phyloP scores from a whole-genome alignment of 92 coral and sea anemone genomes.

The Siderastrea siderea region DNA sequence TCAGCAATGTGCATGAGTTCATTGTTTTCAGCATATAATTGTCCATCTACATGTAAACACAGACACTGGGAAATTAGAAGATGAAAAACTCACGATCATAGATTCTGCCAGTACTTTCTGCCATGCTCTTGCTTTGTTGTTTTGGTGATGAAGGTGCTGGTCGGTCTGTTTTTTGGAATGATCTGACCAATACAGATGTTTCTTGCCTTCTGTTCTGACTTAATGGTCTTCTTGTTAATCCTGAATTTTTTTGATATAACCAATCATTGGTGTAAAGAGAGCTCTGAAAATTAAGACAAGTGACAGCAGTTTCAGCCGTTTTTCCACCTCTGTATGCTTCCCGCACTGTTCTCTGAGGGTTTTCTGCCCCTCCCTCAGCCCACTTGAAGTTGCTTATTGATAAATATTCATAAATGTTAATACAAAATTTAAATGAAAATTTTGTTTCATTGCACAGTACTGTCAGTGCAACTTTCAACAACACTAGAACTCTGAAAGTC shows the following conservation, averaged over 20 bases:
- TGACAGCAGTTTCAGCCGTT: no score
- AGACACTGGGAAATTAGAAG: neutral
- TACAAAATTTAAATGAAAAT: no score
- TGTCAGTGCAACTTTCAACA: no score
- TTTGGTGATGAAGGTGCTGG: neutral
- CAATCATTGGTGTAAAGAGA: neutral
- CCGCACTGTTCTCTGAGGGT: no score
- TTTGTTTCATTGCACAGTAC: no score
- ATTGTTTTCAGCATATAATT: no score
- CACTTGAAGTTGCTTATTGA: no score
- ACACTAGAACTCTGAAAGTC: no score
- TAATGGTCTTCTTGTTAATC: slow-evolving; percentile 41
- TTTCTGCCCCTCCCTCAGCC: no score
- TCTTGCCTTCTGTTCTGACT: slow-evolving; percentile 8
- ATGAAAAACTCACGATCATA: slow-evolving; percentile 28
- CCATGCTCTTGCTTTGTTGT: neutral
- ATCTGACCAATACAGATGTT: slow-evolving; percentile 4
- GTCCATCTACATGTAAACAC: neutral
- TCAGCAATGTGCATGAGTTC: no score
- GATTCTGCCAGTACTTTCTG: slow-evolving; percentile 8
- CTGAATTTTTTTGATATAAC: slow-evolving; percentile 5
- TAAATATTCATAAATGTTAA: no score
- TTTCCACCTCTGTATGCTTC: no score
- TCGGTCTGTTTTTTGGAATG: neutral
- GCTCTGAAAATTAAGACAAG: neutral